Evolutionary conservation across 2,888 invertebrate genomes (phyloP).

Genomic region (Tinea semifulvella): DNA sequence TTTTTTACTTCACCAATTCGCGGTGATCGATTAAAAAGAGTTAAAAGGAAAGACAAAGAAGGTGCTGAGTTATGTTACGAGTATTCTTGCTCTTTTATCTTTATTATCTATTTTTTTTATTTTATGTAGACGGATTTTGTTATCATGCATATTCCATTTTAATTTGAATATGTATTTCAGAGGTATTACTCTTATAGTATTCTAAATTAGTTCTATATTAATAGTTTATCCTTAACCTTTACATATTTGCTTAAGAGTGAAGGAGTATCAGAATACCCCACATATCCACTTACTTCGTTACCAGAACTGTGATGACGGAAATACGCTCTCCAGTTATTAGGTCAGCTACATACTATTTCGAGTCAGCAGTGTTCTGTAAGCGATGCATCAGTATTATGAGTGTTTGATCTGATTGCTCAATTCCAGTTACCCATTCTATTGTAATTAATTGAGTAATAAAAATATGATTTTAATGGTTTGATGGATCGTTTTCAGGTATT

Average conservation of each 20-base stretch:
- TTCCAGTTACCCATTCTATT: conserved; percentile 5
- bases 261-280: conserved; percentile 6
- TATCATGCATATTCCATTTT: too few relatives aligned
- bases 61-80: too few relatives aligned
- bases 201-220: background rate
- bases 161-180: too few relatives aligned
- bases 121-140: too few relatives aligned
- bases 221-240: conserved; percentile 2
- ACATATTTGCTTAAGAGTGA: background rate
- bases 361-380: conserved; percentile 45
- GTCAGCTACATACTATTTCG: conserved; percentile 57
- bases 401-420: conserved; percentile 11
- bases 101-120: too few relatives aligned
- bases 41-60: too few relatives aligned
- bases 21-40: too few relatives aligned
- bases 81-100: too few relatives aligned
- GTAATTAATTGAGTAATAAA: conserved; percentile 5
- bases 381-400: conserved; percentile 32
- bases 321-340: conserved; percentile 63
- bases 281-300: background rate
- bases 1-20: too few relatives aligned
- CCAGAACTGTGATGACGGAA: conserved; percentile 46
- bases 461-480: conserved; percentile 3
- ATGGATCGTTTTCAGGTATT: background rate
- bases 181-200: too few relatives aligned